These are phyloP conservation scores for Eumerus sabulonum DNA, from an alignment of 2,888 invertebrate species.

Conservation along the genomic window DNA sequence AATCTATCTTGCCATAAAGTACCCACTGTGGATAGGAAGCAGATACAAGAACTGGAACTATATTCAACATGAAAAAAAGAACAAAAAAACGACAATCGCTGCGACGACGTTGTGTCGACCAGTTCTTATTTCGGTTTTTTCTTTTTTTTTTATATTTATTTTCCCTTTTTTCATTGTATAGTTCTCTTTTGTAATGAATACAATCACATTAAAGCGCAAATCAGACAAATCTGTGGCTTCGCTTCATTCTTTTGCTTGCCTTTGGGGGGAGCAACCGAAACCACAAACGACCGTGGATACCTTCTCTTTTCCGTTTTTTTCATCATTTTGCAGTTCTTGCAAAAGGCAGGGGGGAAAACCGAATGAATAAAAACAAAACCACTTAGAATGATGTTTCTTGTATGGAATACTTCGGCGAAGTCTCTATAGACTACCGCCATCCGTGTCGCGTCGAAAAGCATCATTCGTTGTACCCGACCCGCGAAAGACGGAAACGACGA, in stretches of 20 bases:
- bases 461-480: neutral
- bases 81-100: no score
- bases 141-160: slow-evolving; percentile 20
- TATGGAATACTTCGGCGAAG: slow-evolving; percentile 57
- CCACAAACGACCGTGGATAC: slow-evolving; percentile 8
- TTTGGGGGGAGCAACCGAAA: slow-evolving; percentile 22
- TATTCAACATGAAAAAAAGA: slow-evolving; percentile 28
- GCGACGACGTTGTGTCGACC: slow-evolving; percentile 26
- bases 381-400: slow-evolving; percentile 50
- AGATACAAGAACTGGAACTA: slow-evolving; percentile 20
- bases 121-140: slow-evolving; percentile 38
- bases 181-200: slow-evolving; percentile 66
- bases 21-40: slow-evolving; percentile 19
- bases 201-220: slow-evolving; percentile 64
- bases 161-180: slow-evolving; percentile 30
- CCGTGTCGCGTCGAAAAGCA: no score
- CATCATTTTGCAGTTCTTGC: neutral
- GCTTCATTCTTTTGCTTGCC: slow-evolving; percentile 15
- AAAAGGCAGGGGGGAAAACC: slow-evolving; percentile 19
- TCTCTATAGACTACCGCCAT: slow-evolving; percentile 29
- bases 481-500: slow-evolving; percentile 24
- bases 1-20: slow-evolving; percentile 54
- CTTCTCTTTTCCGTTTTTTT: slow-evolving; percentile 2
- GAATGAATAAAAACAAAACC: slow-evolving; percentile 33
- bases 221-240: slow-evolving; percentile 63